Percentiles rank a stretch among this genome's conserved stretches.
These are phyloP conservation scores for Lagodon rhomboides DNA, from an alignment of 2,797 vertebrate genomes.

Conservation along the genomic window DNA sequence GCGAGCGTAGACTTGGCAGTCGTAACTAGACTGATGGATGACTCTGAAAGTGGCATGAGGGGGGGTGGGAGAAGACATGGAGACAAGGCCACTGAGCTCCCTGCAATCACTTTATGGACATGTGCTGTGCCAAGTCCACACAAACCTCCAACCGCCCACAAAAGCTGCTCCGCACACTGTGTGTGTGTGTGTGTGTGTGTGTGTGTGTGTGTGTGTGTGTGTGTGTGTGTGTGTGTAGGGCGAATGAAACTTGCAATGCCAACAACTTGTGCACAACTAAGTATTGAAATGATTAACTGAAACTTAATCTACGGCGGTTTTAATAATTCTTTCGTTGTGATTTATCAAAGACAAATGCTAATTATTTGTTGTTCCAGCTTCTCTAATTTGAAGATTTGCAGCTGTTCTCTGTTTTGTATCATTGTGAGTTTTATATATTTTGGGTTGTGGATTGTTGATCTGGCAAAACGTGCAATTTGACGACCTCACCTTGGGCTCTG, in stretches of 20 bases:
- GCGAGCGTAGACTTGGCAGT: constrained; percentile 78
- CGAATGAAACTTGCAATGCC: constrained; percentile 38
- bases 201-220: constrained; percentile 25
- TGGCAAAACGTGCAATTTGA: too few species aligned
- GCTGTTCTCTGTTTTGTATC: too few species aligned
- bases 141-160: constrained; percentile 62
- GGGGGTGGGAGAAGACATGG: constrained; percentile 48
- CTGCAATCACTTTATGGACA: constrained; percentile 75
- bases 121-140: constrained; percentile 70
- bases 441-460: too few species aligned
- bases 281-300: neutral
- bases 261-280: neutral
- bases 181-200: constrained; percentile 38
- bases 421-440: too few species aligned
- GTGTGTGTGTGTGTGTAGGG: constrained; percentile 19
- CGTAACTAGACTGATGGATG: constrained; percentile 87
- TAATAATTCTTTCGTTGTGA: neutral
- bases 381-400: too few species aligned
- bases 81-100: constrained; percentile 72
- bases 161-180: constrained; percentile 48
- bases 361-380: too few species aligned
- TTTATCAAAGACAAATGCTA: too few species aligned
- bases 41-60: constrained; percentile 73
- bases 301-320: constrained; percentile 5
- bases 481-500: too few species aligned